Conservation (phyloP, 2,888 invertebrate genomes). For the Polymixis lichenea region DNA sequence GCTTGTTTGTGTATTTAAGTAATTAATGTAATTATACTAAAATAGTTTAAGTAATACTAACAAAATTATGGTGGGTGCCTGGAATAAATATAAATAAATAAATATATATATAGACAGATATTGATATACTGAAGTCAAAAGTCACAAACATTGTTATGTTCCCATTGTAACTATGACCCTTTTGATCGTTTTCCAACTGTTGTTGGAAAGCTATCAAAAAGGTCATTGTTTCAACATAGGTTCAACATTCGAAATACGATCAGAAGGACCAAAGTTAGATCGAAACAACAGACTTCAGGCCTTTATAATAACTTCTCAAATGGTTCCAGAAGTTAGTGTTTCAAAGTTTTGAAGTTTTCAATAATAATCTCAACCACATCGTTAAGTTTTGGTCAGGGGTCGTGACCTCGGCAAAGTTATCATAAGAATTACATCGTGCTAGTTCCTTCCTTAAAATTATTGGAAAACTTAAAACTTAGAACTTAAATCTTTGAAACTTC, state of each 20-base stretch:
- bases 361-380: conserved; percentile 21
- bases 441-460: neutral
- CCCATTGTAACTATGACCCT: no score
- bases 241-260: neutral
- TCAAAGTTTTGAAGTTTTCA: conserved; percentile 25
- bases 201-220: conserved; percentile 7
- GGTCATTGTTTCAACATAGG: no score
- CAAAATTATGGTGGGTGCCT: no score
- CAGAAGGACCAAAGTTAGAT: neutral
- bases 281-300: conserved; percentile 3
- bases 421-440: neutral
- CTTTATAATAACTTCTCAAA: conserved; percentile 16
- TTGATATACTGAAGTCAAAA: no score
- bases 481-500: neutral
- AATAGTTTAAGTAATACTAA: no score
- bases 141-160: no score
- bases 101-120: no score
- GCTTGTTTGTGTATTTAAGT: no score
- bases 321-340: conserved; percentile 20
- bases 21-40: no score
- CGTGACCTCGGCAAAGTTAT: conserved; percentile 6
- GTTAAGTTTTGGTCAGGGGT: neutral
- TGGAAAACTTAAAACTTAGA: neutral
- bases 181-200: no score
- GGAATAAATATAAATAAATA: no score